These are phyloP conservation scores for Ormyrus nitidulus DNA, from an alignment of 2,888 invertebrate species.

Conservation along the genomic window DNA sequence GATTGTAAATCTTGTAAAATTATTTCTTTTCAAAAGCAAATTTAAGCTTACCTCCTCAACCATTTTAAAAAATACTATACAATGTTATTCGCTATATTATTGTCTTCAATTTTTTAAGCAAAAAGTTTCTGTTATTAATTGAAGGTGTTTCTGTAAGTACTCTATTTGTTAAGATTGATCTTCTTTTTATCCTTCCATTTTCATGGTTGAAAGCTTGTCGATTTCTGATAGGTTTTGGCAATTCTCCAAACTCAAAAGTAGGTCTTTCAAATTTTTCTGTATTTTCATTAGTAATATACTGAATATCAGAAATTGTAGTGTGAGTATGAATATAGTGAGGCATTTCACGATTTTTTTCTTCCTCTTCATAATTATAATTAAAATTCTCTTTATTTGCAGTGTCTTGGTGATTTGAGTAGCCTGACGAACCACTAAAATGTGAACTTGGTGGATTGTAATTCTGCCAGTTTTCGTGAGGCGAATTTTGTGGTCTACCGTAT, in stretches of 20 bases:
- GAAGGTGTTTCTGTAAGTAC: not conserved
- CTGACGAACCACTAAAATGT: not conserved
- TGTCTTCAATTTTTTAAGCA: too few species aligned
- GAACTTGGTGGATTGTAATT: not conserved
- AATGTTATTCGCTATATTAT: not conserved
- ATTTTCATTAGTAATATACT: not conserved
- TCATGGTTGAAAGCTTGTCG: conserved; percentile 10
- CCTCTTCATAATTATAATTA: not conserved
- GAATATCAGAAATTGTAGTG: conserved; percentile 29
- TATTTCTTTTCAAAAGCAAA: not conserved
- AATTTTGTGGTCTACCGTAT: not conserved
- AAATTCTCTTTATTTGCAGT: not conserved
- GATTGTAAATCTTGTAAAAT: conserved; percentile 18
- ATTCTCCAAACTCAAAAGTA: not conserved
- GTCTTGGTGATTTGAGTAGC: not conserved
- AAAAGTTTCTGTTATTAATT: too few species aligned
- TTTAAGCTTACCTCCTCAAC: not conserved
- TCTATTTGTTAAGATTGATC: not conserved
- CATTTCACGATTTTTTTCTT: conserved; percentile 7
- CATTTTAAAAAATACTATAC: not conserved
- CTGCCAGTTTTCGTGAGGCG: not conserved
- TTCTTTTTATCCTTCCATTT: not conserved
- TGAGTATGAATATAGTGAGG: conserved; percentile 38
- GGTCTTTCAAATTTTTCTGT: conserved; percentile 3
- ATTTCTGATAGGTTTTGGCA: conserved; percentile 40